These are phyloP conservation scores for Prolemur simus DNA, from an alignment of 2,113 vertebrate genomes.

Conservation along the genomic window DNA sequence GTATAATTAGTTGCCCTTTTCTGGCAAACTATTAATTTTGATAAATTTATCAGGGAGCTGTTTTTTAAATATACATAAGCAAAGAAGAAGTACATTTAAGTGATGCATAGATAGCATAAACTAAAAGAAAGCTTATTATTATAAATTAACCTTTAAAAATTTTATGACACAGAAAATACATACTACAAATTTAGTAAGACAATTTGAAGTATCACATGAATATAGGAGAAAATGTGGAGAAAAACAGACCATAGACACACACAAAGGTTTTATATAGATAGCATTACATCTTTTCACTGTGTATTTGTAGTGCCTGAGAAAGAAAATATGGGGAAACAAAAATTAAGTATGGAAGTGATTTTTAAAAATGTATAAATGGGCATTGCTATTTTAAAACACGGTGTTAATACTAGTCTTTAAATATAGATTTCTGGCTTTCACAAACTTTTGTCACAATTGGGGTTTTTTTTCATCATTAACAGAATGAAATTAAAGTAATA, in stretches of 20 bases:
- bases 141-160: constrained; percentile 24
- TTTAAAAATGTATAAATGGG: background rate
- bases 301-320: background rate
- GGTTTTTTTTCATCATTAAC: background rate
- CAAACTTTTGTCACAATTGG: background rate
- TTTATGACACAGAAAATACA: background rate
- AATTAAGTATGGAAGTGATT: background rate
- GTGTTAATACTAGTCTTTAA: background rate
- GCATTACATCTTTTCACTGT: background rate
- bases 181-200: background rate
- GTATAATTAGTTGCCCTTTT: constrained; percentile 59
- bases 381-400: background rate
- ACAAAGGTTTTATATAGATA: background rate
- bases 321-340: background rate
- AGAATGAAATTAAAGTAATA: constrained; percentile 34
- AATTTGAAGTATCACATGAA: background rate
- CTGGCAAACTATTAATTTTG: constrained; percentile 53
- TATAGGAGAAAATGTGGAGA: background rate
- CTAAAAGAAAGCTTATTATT: background rate
- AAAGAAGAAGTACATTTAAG: background rate
- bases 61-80: constrained; percentile 23
- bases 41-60: constrained; percentile 35
- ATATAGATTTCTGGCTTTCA: background rate
- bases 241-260: background rate
- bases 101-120: background rate